Base-by-base conservation (phyloP, 2,113 vertebrate species). In the Microcebus lehilahytsara region DNA sequence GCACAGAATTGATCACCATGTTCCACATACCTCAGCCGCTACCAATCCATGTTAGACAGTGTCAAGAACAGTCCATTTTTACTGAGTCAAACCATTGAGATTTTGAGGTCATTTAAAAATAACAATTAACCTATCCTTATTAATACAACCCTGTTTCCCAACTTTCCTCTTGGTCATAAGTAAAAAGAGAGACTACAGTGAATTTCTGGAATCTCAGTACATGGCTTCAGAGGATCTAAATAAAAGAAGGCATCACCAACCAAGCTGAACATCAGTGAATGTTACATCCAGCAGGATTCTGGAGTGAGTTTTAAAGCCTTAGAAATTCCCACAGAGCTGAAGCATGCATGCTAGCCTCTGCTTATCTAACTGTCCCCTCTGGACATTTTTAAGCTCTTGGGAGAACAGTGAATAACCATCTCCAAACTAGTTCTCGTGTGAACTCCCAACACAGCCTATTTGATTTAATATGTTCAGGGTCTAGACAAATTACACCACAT, bases 401-500 rank as follows among this genome's bases (percentile, higher is more conserved):
- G 49, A 95, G n/a, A 90, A 89, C 9, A 90, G 75, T 71, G 53
- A 95, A 91, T 66, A 75, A 88, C 66, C 17, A 25, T 71, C 49
- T 95, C 34, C 87, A 91, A 77, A 96, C 78, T 23, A 91, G n/a
- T 14, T 58, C 64, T 74, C 71, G 22, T 77, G 77, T 84, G 87
- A 92, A 71, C n/a, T 20, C 40, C 37, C 66, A 92, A 66, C n/a
- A 85, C 0, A 74, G 23, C n/a, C 87, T 89, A 60, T 83, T 75
- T 5, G 10, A 80, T 62, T 85, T 81, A 75, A 87, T 90, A 79
- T 74, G 42, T 60, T 58, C 89, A 84, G 79, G 67, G 10, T 87
- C 46, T 78, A 81, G 87, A 66, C 60, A 96, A 86, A 95, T 93
- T 95, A 86, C 79, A 83, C 40, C 64, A 46, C 7, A 95, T 77